A percentile compares a stretch with the other conserved stretches of the same genome.
Evolutionary conservation across 2,888 invertebrate genomes (phyloP).

Genomic region (Leptinotarsa peninsularis): DNA sequence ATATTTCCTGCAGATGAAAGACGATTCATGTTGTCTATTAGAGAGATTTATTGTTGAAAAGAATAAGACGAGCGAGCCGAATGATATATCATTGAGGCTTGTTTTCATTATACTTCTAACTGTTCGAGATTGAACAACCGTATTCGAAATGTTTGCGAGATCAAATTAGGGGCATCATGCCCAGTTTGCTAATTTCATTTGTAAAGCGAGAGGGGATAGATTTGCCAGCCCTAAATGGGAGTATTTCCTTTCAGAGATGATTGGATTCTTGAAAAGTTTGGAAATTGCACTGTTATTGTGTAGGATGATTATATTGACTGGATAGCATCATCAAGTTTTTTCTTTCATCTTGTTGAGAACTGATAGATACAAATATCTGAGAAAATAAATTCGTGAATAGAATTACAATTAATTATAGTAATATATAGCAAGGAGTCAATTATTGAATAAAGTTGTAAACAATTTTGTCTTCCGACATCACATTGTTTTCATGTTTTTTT

Average conservation of each 20-base stretch:
- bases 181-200: neutral
- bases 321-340: too few species aligned
- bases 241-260: neutral
- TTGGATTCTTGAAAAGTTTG: neutral
- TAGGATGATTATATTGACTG: neutral
- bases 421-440: too few species aligned
- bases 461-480: too few species aligned
- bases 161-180: neutral
- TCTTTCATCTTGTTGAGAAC: too few species aligned
- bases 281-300: neutral
- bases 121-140: constrained; percentile 16
- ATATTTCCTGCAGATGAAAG: constrained; percentile 26
- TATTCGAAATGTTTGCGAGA: constrained; percentile 8
- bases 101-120: constrained; percentile 13
- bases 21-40: constrained; percentile 14
- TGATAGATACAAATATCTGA: too few species aligned
- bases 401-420: too few species aligned
- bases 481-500: too few species aligned
- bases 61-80: constrained; percentile 18
- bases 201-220: neutral
- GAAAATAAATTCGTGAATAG: too few species aligned
- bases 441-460: too few species aligned
- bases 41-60: constrained; percentile 23
- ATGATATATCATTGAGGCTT: constrained; percentile 23
- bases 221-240: neutral